Evolutionary conservation across 2,113 vertebrate genomes (phyloP), one percentile per base, ranked within the genome.

Genomic region (Bolborhynchus lineola): DNA sequence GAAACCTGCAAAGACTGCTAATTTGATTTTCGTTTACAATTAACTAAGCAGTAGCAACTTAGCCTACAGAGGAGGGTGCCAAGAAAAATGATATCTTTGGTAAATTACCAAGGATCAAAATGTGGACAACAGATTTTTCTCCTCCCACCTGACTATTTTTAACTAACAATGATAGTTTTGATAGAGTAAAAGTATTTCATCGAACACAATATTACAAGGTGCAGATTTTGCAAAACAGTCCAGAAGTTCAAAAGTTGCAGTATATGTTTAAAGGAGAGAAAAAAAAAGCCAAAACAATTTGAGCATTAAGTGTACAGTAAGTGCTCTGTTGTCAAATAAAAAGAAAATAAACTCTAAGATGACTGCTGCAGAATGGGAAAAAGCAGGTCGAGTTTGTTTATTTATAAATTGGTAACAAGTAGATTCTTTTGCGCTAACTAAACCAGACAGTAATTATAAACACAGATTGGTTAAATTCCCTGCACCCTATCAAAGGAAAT

Each of bases 361-460:
- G 67, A 82, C 67, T 84, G 95, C 96, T 98, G 93, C 75, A 93
- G 97, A 97, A 97, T 95, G 95, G 94, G 97, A 97, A 95, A 96
- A 97, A 98, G 97, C 94, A 93, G 92, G 96, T 95, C 97, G 95
- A 95, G 96, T 95, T 97, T 98, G 97, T 98, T 98, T 98, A 98
- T 98, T 98, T 98, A 95, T 97, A 97, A 98, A 97, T 96, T 97
- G 97, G 98, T 97, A 98, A 97, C 96, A 98, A 98, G 98, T 98
- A 98, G 97, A 98, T 98, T 98, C 97, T 98, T 98, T 98, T 55
- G 60, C 96, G 98, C 98, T 98, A 98, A 98, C 98, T 97, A 97
- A 97, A 98, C 93, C 97, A 97, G 98, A 98, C 98, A 98, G 97
- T 98, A 98, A 98, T 98, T 98, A 97, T 98, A 98, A 98, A 98